Base-by-base conservation (phyloP, 2,888 invertebrate species). In the Ochropleura leucogaster region DNA sequence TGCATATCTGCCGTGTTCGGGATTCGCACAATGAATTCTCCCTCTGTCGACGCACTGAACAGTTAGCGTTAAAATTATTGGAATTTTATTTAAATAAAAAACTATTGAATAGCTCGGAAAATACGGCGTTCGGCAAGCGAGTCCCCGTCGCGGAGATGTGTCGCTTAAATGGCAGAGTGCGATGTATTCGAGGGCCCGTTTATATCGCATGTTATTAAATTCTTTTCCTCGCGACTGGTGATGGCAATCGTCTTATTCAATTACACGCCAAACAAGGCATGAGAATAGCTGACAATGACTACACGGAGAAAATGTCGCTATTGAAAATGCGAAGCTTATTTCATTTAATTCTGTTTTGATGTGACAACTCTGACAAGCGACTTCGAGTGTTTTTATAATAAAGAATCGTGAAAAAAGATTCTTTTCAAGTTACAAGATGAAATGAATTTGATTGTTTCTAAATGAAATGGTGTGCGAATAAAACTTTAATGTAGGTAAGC, bases 201-300 rank as follows among this genome's bases (percentile, higher is more conserved):
- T 92, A 92, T 92, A 91, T 91, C 90, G 89, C 89, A 89, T 94
- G 92, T 95, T 96, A 96, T 96, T 96, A 95, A 96, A 96, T 96
- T 96, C 94, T 94, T 95, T 95, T 92, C 91, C 91, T 89, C 89
- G 88, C 87, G 90, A 90, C 92, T 91, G 90, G 92, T 92, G 92
- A 94, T 95, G 93, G 93, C 94, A 94, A 95, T 95, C 94, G 93
- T 93, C 93, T 94, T 91, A 94, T 95, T 95, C 94, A 95, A 96
- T 95, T 95, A 95, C 94, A 93, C 91, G 93, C 91, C 92, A 92
- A 94, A 94, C 92, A 93, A 92, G 92, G 93, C 93, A 92, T 93
- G 92, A 91, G 91, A 94, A 94, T 93, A 91, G 92, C 91, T 94
- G 93, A 93, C 95, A 95, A 95, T 94, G 93, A 93, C 91, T 93